These are phyloP conservation scores for Halyomorpha halys DNA, from an alignment of 1,140 invertebrate species.

Conservation along the genomic window DNA sequence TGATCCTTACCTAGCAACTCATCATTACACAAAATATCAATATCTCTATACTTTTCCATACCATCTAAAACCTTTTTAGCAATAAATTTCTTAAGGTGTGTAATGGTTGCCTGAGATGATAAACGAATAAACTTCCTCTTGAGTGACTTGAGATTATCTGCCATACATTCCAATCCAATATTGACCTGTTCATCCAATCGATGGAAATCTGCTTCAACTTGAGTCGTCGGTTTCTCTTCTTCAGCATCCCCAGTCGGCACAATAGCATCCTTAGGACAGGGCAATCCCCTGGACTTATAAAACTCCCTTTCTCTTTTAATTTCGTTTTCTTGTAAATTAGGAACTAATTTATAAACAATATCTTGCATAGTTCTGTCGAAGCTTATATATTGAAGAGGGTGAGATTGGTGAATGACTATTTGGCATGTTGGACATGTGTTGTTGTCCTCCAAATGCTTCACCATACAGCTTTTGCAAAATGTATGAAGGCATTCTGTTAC, in stretches of 20 bases:
- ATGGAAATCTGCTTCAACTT: constrained; percentile 83
- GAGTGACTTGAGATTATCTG: constrained; percentile 68
- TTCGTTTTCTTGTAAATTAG: constrained; percentile 78
- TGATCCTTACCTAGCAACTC: constrained; percentile 97
- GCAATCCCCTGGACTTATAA: constrained; percentile 68
- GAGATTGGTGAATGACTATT: constrained; percentile 94
- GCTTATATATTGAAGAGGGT: constrained; percentile 92
- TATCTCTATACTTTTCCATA: constrained; percentile 90
- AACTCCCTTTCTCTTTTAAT: constrained; percentile 76
- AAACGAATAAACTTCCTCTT: constrained; percentile 85
- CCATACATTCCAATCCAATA: constrained; percentile 78
- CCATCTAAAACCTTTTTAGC: constrained; percentile 86
- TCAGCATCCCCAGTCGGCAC: constrained; percentile 51
- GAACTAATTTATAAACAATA: constrained; percentile 94
- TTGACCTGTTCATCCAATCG: constrained; percentile 92
- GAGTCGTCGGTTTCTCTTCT: constrained; percentile 54
- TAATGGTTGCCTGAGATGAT: constrained; percentile 91
- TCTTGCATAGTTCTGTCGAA: constrained; percentile 98
- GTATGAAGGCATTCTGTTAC: constrained; percentile 97
- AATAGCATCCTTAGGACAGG: constrained; percentile 78
- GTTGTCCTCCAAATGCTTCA: constrained; percentile 93
- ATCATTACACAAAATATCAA: constrained; percentile 97
- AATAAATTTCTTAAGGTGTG: constrained; percentile 94
- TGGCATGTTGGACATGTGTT: constrained; percentile 95
- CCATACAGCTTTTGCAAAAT: constrained; percentile 95